phyloP scores from a whole-genome alignment of 2,113 vertebrate genomes.

The Calypte anna region DNA sequence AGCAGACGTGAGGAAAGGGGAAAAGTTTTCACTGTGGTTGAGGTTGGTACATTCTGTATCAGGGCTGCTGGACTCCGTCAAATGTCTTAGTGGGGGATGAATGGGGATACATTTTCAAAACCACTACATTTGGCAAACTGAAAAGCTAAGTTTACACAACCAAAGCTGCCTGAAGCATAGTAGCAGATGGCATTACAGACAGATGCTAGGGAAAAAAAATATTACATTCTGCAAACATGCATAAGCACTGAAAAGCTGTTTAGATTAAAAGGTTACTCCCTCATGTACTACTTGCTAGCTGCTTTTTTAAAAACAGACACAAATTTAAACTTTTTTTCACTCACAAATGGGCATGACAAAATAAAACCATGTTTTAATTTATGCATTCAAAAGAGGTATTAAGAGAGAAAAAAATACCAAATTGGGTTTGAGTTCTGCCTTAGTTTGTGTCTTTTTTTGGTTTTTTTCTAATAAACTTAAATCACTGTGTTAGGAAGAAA shows the following conservation, averaged over 20 bases:
- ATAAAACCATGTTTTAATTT: not conserved
- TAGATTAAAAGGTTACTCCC: slow-evolving; percentile 23
- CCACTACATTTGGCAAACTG: slow-evolving; percentile 24
- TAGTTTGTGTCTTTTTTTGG: not conserved
- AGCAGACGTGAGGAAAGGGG: not conserved
- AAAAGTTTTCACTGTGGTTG: not conserved
- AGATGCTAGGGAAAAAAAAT: slow-evolving; percentile 40
- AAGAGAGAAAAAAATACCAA: not conserved
- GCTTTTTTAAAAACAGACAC: not conserved
- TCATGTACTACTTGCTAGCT: not conserved
- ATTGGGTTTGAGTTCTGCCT: not conserved
- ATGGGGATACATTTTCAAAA: slow-evolving; percentile 7
- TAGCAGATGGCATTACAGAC: slow-evolving; percentile 54
- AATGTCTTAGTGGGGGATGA: not conserved
- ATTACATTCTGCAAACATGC: slow-evolving; percentile 49
- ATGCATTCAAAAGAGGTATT: not conserved
- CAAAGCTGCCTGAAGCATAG: slow-evolving; percentile 41
- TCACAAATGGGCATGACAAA: not conserved
- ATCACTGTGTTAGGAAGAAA: not conserved
- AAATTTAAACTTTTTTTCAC: not conserved
- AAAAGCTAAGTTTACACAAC: slow-evolving; percentile 36
- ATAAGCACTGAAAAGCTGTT: slow-evolving; percentile 16
- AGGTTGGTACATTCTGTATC: not conserved
- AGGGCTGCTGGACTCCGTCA: not conserved
- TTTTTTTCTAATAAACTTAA: not conserved